Evolutionary conservation across 2,888 invertebrate species (phyloP), one percentile per base, ranked within the genome.

Genomic region (Heliothis peltigera): DNA sequence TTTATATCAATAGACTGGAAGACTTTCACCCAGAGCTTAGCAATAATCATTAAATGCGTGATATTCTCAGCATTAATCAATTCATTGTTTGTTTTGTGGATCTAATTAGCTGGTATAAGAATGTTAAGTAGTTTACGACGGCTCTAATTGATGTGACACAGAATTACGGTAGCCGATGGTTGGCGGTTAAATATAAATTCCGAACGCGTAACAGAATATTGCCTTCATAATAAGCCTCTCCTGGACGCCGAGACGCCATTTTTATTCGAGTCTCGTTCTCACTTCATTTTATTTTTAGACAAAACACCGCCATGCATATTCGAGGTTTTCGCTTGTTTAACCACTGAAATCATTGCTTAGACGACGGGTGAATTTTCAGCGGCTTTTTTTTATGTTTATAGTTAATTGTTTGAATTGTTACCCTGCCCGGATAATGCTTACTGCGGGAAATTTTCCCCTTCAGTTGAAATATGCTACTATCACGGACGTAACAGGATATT

Each of bases 211-310:
- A 86, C 83, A 81, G 85, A 88, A 90, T 90, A 92, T 90, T 90
- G 91, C 90, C 89, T 89, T 87, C 86, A 88, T 91, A 91, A 92
- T 91, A 91, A 91, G 89, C 88, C 87, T 84, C 84, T 84, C 69
- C 69, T 77, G 79, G 79, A 70, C 71, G 75, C 62, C 72, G 70
- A 80, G 82, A 80, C 80, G 39, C 39, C 39, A 85, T 88, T 87
- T 85, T 88, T 87, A 89, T 90, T 89, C 88, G 76, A 79, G 79
- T 74, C 85, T 83, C 87, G 88, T 88, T 83, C 82, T 80, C 83
- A 85, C 85, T 88, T 83, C 84, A 85, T 89, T 90, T 91, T 91
- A 90, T 91, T 91, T 91, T 91, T 88, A 89, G 84, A 88, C 84
- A 85, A 86, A 85, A 85, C 84, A 81, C 82, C 70, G 83, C 83